Evolutionary conservation across 2,888 invertebrate genomes (phyloP), one percentile per base, ranked within the genome.

Genomic region (Proisotoma minuta): DNA sequence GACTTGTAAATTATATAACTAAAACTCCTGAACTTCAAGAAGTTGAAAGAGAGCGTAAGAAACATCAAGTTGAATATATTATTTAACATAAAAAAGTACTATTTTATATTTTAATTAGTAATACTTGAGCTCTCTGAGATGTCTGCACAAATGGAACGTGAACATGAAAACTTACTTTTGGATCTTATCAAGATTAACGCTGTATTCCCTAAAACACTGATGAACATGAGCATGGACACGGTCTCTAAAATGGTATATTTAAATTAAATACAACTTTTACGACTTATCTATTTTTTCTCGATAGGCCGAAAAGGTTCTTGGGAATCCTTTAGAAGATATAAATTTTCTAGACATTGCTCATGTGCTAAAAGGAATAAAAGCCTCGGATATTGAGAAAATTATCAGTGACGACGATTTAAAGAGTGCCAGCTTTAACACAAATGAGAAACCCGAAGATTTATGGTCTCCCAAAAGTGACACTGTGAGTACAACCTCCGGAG

Each of bases 361-460:
- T 43, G 43, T 18, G 18, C 18, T 43, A 43, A 5, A 18, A 4
- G 10, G 4, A 43, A 43, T 43, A 12, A 12, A 43, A 52, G 26
- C 26, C 8, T 8, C 4, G 5, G 39, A 56, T 10, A 56, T 56
- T 4, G 39, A 8, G 23, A 28, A 51, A 24, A 34, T 58, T 24
- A 52, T 57, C 27, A 53, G 47, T 53, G 62, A 62, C 48, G 59
- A 58, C 27, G 57, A 59, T 28, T 48, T 28, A 1, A 22, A 4
- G 24, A 47, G 5, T 58, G 57, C 22, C 65, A 43, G 12, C 22
- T 51, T 2, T 50, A 29, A n/a, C 56, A 57, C 24, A 50, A 61
- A 39, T 28, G 18, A 2, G 3, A 27, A 39, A 5, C 1, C 18
- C 1, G n/a, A n/a, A n/a, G n/a, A n/a, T n/a, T n/a, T 60, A 58